phyloP scores from a whole-genome alignment of 2,888 invertebrate genomes.

The Dioctria rufipes region DNA sequence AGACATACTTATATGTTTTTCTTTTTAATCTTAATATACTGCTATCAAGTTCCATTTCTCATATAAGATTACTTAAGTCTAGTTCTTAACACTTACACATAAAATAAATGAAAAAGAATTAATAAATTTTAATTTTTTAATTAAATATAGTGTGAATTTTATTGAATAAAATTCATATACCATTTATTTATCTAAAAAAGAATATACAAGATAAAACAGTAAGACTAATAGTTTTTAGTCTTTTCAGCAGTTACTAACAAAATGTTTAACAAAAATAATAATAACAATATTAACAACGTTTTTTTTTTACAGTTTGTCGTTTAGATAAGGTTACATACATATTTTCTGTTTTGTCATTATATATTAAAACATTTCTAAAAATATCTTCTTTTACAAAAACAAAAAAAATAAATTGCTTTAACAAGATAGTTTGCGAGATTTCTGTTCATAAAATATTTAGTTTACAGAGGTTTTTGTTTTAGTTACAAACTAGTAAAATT shows the following conservation, averaged over 20 bases:
- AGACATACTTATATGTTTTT: constrained; percentile 18
- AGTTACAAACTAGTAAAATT: constrained; percentile 29
- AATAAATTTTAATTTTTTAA: constrained; percentile 1
- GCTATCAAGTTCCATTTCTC: constrained; percentile 24
- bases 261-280: constrained; percentile 23
- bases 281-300: constrained; percentile 7
- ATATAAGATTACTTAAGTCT: constrained; percentile 40
- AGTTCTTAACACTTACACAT: constrained; percentile 32
- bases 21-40: constrained; percentile 12
- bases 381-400: not conserved
- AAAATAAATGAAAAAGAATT: constrained; percentile 18
- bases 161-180: constrained; percentile 41
- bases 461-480: constrained; percentile 18
- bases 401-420: constrained; percentile 15
- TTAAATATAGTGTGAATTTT: constrained; percentile 45
- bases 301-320: not conserved
- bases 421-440: constrained; percentile 47
- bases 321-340: not conserved
- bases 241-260: constrained; percentile 30
- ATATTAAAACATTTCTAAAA: not conserved
- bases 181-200: constrained; percentile 37
- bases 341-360: not conserved
- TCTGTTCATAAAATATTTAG: constrained; percentile 19
- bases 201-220: constrained; percentile 13
- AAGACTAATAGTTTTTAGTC: constrained; percentile 39